Percentiles rank a stretch among this genome's conserved stretches.
Conservation (phyloP, 1,140 invertebrate genomes). For the Solen grandis region DNA sequence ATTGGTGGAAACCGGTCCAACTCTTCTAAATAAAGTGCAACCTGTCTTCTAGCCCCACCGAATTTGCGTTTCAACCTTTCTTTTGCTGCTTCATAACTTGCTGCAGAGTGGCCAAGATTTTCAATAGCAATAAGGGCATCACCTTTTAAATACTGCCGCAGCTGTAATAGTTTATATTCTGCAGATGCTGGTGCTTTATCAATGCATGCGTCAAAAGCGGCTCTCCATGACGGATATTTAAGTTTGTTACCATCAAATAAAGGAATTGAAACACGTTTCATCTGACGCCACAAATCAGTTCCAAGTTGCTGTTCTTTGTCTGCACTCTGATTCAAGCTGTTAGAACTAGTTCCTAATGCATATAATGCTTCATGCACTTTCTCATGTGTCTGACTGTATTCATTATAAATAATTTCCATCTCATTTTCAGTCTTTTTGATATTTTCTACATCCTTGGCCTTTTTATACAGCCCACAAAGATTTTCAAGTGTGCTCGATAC, state of each 20-base stretch:
- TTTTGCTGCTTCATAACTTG: constrained; percentile 42
- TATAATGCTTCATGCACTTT: neutral
- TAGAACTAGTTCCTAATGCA: neutral
- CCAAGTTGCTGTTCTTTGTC: neutral
- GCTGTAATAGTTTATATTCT: constrained; percentile 54
- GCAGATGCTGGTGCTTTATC: constrained; percentile 16
- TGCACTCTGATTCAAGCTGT: neutral
- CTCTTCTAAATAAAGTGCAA: constrained; percentile 41
- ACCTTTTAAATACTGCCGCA: constrained; percentile 44
- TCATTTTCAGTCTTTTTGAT: neutral
- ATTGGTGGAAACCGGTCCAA: constrained; percentile 34
- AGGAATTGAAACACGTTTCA: constrained; percentile 3
- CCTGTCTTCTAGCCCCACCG: constrained; percentile 1
- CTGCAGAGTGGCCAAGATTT: constrained; percentile 40
- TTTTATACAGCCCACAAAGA: neutral
- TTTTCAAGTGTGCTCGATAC: neutral
- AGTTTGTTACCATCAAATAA: neutral
- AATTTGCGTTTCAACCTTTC: constrained; percentile 24
- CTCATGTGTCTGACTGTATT: neutral
- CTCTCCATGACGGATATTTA: neutral
- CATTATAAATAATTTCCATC: neutral
- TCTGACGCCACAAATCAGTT: constrained; percentile 2
- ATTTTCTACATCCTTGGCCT: neutral
- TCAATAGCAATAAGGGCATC: constrained; percentile 22
- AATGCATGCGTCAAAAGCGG: neutral